Percentiles rank a stretch among this genome's conserved stretches.
phyloP scores from a whole-genome alignment of 2,888 invertebrate genomes.

The Sympetrum striolatum region DNA sequence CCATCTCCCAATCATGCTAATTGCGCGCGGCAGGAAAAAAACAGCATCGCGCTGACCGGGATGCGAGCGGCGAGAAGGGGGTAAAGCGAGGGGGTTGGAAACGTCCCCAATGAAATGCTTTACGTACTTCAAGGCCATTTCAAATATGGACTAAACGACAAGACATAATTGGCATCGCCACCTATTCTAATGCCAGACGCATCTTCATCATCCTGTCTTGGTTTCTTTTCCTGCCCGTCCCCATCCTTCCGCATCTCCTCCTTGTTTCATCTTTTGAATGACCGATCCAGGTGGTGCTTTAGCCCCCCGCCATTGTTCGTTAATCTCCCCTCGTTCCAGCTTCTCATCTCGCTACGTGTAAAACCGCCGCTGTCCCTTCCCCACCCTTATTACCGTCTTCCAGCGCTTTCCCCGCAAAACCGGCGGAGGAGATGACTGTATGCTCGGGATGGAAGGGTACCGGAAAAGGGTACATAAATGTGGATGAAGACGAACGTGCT shows the following conservation, averaged over 20 bases:
- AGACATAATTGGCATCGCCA: conserved; percentile 19
- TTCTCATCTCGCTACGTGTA: not conserved
- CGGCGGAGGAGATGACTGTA: not conserved
- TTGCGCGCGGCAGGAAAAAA: not conserved
- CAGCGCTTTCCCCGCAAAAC: not conserved
- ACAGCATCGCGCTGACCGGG: not conserved
- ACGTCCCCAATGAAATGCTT: not conserved
- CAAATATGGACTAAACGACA: conserved; percentile 25
- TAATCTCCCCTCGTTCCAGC: not conserved
- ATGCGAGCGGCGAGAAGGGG: not conserved
- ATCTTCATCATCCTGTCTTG: not conserved
- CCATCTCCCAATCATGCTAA: not conserved
- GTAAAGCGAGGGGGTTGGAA: no score
- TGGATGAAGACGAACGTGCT: not conserved
- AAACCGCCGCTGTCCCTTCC: not conserved
- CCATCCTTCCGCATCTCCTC: not conserved
- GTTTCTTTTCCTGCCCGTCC: not conserved
- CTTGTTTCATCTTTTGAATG: conserved; percentile 22
- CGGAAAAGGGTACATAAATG: not conserved
- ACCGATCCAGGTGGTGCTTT: not conserved
- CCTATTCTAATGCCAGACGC: conserved; percentile 19
- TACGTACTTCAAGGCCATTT: not conserved
- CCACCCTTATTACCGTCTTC: not conserved
- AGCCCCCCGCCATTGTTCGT: not conserved
- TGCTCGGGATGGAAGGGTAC: not conserved